phyloP scores from a whole-genome alignment of 2,888 invertebrate genomes.

The Drepanosiphum platanoidis region DNA sequence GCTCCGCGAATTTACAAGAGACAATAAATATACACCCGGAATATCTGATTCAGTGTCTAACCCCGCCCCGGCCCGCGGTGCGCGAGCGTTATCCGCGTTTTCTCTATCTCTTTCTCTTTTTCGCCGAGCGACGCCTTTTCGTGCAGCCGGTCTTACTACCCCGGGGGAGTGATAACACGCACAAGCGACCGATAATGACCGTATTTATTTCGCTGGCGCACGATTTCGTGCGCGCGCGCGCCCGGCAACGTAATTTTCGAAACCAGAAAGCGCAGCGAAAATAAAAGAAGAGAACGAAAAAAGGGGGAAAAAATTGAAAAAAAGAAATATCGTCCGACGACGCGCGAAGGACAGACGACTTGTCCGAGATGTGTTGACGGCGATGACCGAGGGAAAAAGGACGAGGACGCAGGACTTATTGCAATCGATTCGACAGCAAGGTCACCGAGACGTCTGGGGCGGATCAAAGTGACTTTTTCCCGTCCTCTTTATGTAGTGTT shows the following conservation, averaged over 20 bases:
- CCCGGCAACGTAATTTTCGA: neutral
- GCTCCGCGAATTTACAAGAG: slow-evolving; percentile 49
- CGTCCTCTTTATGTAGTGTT: slow-evolving; percentile 7
- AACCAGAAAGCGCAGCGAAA: slow-evolving; percentile 11
- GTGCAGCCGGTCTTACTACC: neutral
- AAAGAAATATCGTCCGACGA: no score
- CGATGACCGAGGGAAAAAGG: neutral
- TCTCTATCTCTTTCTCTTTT: slow-evolving; percentile 42
- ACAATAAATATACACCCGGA: slow-evolving; percentile 59
- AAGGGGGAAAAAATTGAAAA: neutral
- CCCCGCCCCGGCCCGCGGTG: neutral
- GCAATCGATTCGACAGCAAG: slow-evolving; percentile 31
- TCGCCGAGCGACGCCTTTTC: slow-evolving; percentile 41
- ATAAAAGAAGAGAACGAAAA: neutral
- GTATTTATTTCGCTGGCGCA: slow-evolving; percentile 11
- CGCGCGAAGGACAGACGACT: no score
- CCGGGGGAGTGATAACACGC: slow-evolving; percentile 53
- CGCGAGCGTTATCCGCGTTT: neutral
- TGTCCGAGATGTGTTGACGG: no score
- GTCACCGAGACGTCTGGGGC: neutral
- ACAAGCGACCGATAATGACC: slow-evolving; percentile 44
- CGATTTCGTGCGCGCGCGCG: no score
- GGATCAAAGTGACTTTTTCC: slow-evolving; percentile 34
- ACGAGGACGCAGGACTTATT: neutral
- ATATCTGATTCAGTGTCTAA: slow-evolving; percentile 57